Conservation (phyloP, 1,140 invertebrate genomes). For the Temnothorax longispinosus region DNA sequence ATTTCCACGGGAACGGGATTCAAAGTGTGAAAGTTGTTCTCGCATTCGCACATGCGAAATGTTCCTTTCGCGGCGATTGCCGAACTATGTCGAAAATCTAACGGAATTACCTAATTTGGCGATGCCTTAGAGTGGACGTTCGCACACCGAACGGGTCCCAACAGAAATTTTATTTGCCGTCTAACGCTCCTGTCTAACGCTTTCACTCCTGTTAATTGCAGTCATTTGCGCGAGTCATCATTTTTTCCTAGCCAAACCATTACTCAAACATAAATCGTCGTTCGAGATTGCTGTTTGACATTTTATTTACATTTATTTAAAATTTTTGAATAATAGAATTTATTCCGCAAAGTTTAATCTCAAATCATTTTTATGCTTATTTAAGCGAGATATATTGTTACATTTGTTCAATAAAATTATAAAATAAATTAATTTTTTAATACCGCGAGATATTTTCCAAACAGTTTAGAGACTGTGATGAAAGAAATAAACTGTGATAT, state of each 20-base stretch:
- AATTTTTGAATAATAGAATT: not conserved
- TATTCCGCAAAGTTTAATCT: not conserved
- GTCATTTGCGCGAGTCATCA: not conserved
- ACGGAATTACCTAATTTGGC: not conserved
- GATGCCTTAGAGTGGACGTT: not conserved
- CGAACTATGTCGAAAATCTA: constrained; percentile 31
- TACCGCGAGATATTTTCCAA: not conserved
- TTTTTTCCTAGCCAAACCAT: not conserved
- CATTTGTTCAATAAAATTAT: not conserved
- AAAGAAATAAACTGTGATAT: not conserved
- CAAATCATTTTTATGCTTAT: not conserved
- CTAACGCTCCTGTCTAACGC: not conserved
- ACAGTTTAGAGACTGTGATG: not conserved
- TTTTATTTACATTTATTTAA: constrained; percentile 5
- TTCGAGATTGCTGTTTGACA: not conserved
- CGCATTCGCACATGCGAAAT: constrained; percentile 34
- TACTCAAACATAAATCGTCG: not conserved
- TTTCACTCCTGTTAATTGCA: constrained; percentile 29
- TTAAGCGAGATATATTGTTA: not conserved
- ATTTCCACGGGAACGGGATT: constrained; percentile 40
- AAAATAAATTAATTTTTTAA: not conserved
- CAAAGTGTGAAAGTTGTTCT: constrained; percentile 59
- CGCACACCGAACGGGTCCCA: not conserved
- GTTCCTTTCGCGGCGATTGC: constrained; percentile 4
- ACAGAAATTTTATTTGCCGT: constrained; percentile 15